Conservation (phyloP, 2,888 invertebrate species). For the Liopterus haemorrhoidalis region DNA sequence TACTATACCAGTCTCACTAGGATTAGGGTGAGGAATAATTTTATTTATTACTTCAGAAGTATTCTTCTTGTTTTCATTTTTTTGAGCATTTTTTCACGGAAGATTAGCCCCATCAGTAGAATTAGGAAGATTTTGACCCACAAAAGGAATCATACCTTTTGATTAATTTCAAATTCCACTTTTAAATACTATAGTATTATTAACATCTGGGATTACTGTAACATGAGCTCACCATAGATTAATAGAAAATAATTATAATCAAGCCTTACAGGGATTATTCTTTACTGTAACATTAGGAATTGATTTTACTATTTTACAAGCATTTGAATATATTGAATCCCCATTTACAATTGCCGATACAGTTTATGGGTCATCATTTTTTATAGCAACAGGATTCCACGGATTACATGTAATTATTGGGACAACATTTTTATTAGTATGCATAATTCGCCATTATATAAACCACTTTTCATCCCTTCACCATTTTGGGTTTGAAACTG, state of each 20-base stretch:
- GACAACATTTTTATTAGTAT: slow-evolving; percentile 48
- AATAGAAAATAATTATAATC: slow-evolving; percentile 44
- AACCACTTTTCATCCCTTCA: slow-evolving; percentile 49
- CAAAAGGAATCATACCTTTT: slow-evolving; percentile 52
- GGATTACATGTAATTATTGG: slow-evolving; percentile 62
- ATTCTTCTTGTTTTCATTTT: slow-evolving; percentile 57
- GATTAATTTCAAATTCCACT: slow-evolving; percentile 62
- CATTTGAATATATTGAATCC: slow-evolving; percentile 59
- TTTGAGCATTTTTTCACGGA: slow-evolving; percentile 54
- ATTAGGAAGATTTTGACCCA: slow-evolving; percentile 56
- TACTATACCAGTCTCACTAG: slow-evolving; percentile 52
- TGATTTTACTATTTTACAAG: slow-evolving; percentile 60
- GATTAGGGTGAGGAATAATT: slow-evolving; percentile 64
- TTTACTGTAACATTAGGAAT: slow-evolving; percentile 52
- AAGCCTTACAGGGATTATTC: slow-evolving; percentile 44
- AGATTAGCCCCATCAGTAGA: slow-evolving; percentile 49
- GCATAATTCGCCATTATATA: slow-evolving; percentile 45
- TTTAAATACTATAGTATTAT: slow-evolving; percentile 62
- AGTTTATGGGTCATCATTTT: slow-evolving; percentile 60
- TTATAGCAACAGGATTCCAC: slow-evolving; percentile 65
- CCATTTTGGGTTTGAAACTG: slow-evolving; percentile 57
- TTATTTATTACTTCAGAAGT: slow-evolving; percentile 68
- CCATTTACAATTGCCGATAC: slow-evolving; percentile 52
- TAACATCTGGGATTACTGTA: slow-evolving; percentile 59
- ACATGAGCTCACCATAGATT: slow-evolving; percentile 54